Conservation (phyloP, 1,140 invertebrate genomes). For the Drosophila ficusphila region DNA sequence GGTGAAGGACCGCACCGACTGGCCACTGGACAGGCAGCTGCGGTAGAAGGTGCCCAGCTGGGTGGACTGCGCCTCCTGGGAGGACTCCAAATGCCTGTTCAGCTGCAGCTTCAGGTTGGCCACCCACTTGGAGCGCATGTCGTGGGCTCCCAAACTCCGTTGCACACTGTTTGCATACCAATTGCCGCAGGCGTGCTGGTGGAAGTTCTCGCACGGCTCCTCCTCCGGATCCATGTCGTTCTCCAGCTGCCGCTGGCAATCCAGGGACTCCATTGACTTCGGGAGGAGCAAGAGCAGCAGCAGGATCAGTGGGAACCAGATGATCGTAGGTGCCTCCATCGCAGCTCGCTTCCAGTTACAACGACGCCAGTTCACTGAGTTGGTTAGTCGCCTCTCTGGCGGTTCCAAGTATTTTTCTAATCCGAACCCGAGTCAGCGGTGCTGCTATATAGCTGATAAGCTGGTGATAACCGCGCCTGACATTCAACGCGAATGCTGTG, state of each 20-base stretch:
- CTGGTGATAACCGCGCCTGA: conserved; percentile 37
- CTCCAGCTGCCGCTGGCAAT: conserved; percentile 10
- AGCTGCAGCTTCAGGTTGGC: conserved; percentile 63
- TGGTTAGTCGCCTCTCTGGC: not conserved
- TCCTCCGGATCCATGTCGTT: conserved; percentile 39
- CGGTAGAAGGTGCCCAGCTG: conserved; percentile 48
- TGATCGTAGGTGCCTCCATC: not conserved
- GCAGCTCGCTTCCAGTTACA: not conserved
- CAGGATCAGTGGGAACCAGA: not conserved
- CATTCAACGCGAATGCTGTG: conserved; percentile 19
- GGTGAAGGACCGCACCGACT: conserved; percentile 49
- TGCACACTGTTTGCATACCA: conserved; percentile 50
- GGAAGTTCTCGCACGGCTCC: conserved; percentile 62
- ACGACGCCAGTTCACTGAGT: conserved; percentile 19
- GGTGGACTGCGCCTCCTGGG: not conserved
- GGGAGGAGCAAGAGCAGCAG: not conserved
- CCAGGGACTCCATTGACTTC: not conserved
- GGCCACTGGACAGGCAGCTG: conserved; percentile 49
- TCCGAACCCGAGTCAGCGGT: conserved; percentile 2
- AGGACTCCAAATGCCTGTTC: conserved; percentile 38
- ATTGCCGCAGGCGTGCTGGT: conserved; percentile 73
- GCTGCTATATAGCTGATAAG: no score
- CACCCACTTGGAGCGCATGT: conserved; percentile 52
- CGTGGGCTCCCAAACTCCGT: conserved; percentile 52
- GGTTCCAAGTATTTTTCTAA: conserved; percentile 23